These are phyloP conservation scores for Himalopsyche anomala DNA, from an alignment of 2,888 invertebrate species.

Conservation along the genomic window DNA sequence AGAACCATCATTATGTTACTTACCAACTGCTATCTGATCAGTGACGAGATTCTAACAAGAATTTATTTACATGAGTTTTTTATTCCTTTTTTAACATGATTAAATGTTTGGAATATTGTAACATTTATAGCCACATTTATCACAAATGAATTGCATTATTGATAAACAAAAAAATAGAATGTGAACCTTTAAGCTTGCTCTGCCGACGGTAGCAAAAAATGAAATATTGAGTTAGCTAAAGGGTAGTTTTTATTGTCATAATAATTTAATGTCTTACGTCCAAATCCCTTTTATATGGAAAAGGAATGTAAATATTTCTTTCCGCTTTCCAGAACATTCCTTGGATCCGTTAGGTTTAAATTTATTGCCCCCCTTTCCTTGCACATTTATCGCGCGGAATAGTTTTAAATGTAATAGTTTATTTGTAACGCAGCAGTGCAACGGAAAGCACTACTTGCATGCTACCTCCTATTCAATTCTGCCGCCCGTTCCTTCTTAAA, in stretches of 20 bases:
- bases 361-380: conserved; percentile 9
- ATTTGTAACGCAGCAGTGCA: conserved; percentile 26
- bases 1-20: too few relatives aligned
- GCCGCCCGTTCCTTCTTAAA: conserved; percentile 48
- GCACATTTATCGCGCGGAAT: conserved; percentile 21
- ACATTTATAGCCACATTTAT: too few relatives aligned
- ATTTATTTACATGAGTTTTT: too few relatives aligned
- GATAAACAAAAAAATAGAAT: too few relatives aligned
- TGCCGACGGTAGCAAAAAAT: neutral
- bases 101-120: too few relatives aligned
- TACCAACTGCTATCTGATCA: too few relatives aligned
- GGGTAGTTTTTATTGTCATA: conserved; percentile 14
- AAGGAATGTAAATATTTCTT: conserved; percentile 26
- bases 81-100: too few relatives aligned
- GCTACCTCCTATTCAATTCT: conserved; percentile 14
- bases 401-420: conserved; percentile 34
- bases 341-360: neutral
- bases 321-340: conserved; percentile 22
- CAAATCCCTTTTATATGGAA: neutral
- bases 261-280: neutral
- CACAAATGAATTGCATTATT: too few relatives aligned
- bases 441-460: conserved; percentile 6
- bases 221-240: neutral
- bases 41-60: too few relatives aligned
- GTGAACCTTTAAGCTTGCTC: too few relatives aligned